Percentiles rank a stretch among this genome's conserved stretches.
Conservation (phyloP, 2,797 vertebrate species). For the Sebastolobus alascanus region DNA sequence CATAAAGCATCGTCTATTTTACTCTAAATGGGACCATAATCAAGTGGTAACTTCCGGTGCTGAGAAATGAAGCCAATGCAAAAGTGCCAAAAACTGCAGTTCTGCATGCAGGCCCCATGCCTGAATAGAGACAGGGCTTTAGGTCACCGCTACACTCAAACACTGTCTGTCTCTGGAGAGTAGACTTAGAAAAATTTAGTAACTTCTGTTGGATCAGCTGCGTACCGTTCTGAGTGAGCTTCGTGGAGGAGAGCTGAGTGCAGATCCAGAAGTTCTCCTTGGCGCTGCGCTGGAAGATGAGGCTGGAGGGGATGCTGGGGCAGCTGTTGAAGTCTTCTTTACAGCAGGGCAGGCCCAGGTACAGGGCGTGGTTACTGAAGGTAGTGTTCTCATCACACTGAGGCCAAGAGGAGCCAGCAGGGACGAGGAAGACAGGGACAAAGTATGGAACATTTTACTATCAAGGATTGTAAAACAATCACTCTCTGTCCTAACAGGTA, state of each 20-base stretch:
- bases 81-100: too few species aligned
- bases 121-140: too few species aligned
- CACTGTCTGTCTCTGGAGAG: neutral
- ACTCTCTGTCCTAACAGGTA: neutral
- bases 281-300: conserved; percentile 96
- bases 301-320: conserved; percentile 93
- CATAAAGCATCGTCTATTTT: too few species aligned
- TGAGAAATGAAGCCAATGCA: too few species aligned
- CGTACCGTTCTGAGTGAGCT: conserved; percentile 95
- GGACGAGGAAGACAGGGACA: neutral
- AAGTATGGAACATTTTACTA: neutral
- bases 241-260: conserved; percentile 95
- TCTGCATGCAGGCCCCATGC: too few species aligned
- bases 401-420: accelerated
- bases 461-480: neutral
- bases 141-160: neutral
- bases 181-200: neutral
- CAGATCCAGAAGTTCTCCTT: conserved; percentile 97
- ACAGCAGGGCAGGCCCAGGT: conserved; percentile 97
- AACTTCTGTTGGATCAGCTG: neutral
- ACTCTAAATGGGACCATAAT: too few species aligned
- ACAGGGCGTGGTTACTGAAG: conserved; percentile 96
- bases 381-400: conserved; percentile 98
- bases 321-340: conserved; percentile 96
- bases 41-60: too few species aligned